Conservation (phyloP, 2,113 vertebrate genomes). For the Hepsetus odoe region DNA sequence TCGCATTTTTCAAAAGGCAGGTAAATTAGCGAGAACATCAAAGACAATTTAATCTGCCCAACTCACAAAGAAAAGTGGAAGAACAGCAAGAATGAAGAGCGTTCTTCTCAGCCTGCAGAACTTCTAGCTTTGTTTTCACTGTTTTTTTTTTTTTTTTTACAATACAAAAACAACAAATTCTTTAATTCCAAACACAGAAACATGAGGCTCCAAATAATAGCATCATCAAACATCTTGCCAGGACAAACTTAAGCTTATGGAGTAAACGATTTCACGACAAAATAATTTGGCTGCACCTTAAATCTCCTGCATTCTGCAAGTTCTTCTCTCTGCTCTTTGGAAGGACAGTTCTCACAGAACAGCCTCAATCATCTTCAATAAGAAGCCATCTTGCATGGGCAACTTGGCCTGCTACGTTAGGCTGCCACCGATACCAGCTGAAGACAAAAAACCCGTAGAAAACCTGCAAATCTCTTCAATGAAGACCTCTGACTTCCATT, state of each 20-base stretch:
- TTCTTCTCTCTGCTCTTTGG: background rate
- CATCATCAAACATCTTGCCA: background rate
- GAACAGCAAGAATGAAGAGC: no score
- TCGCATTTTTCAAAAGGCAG: background rate
- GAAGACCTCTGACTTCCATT: background rate
- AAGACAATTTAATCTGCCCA: background rate
- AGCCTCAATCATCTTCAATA: background rate
- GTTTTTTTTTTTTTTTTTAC: background rate
- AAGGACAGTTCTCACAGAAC: background rate
- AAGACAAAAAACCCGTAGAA: background rate
- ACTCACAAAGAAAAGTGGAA: background rate
- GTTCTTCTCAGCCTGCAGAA: no score
- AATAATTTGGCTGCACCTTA: background rate
- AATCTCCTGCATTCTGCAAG: background rate
- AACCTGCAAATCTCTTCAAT: background rate
- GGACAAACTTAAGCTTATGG: background rate
- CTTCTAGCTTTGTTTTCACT: no score
- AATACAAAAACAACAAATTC: background rate
- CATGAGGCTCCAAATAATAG: background rate
- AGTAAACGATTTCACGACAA: background rate
- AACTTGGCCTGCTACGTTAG: background rate
- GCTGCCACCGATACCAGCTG: background rate
- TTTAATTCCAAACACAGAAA: constrained; percentile 17
- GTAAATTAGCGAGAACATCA: background rate
- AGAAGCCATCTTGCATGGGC: background rate